Base-by-base conservation (phyloP, 2,888 invertebrate genomes). In the Heliconius cydno region DNA sequence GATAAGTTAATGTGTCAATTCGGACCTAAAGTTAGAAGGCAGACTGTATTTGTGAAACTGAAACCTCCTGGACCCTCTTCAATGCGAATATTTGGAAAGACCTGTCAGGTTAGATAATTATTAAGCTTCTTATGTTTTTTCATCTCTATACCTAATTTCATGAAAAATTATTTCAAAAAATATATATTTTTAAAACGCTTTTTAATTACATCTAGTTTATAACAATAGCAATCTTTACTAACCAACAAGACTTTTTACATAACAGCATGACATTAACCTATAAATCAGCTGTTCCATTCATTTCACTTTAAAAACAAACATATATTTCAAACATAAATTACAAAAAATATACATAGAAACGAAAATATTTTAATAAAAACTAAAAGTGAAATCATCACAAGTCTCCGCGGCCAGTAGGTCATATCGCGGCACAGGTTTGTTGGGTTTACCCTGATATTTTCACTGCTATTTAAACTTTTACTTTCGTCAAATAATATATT, bases 1-100 rank as follows among this genome's bases (percentile, higher is more conserved):
- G 97, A 97, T 96, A 97, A 97, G 96, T 95, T 95, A 92, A 95
- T 97, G 96, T 97, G 97, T 96, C 97, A 97, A 96, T 96, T 97
- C 92, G 96, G 96, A 95, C 96, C 96, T 94, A 96, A 95, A 94
- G 96, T 96, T 94, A 95, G 96, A 90, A 96, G 96, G 94, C 96
- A 96, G 95, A 95, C 96, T 94, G 95, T 96, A 91, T 96, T 96
- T 95, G 96, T 96, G 95, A 96, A 96, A 95, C 96, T 96, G 88
- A 96, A 96, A 95, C 96, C 95, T 87, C 95, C 96, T 88, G 96
- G 96, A 95, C 95, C 96, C 92, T 95, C 96, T 88, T 94, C 94
- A 85, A 90, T 94, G 89, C 92, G 94, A 89, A 94, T 94, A 93
- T 94, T 94, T 92, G 94, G 94, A 92, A 94, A 92, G 89, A 92